Percentiles rank a stretch among this genome's conserved stretches.
Evolutionary conservation across 1,140 invertebrate genomes (phyloP).

Genomic region (Myzus persicae): DNA sequence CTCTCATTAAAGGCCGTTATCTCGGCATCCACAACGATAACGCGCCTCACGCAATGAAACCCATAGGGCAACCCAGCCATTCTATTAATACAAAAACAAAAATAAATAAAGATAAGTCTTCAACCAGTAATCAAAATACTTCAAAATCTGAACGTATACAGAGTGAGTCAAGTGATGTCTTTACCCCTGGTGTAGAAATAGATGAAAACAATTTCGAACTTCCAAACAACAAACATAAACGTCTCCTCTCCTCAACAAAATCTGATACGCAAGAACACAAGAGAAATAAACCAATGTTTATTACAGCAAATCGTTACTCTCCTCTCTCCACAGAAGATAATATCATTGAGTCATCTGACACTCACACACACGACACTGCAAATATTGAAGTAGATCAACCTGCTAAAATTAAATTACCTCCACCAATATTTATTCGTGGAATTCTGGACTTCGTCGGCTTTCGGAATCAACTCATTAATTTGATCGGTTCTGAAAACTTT

Average conservation of each 20-base stretch:
- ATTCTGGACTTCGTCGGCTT: background rate
- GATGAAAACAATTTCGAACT: background rate
- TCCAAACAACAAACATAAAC: slow-evolving; percentile 7
- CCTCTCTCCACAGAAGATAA: background rate
- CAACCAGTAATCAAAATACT: background rate
- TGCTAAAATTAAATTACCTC: slow-evolving; percentile 17
- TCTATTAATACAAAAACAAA: slow-evolving; percentile 19
- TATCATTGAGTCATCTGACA: background rate
- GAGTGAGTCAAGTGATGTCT: slow-evolving; percentile 8
- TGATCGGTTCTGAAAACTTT: background rate
- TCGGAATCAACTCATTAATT: background rate
- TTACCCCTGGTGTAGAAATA: background rate
- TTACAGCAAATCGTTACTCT: background rate
- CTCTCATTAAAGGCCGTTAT: background rate
- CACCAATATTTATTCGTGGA: background rate
- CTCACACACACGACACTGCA: background rate
- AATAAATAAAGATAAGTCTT: background rate
- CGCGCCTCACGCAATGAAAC: background rate
- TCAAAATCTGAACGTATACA: slow-evolving; percentile 27
- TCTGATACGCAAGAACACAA: background rate
- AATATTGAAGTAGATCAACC: background rate
- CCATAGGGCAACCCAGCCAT: background rate
- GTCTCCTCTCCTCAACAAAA: background rate
- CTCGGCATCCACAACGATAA: slow-evolving; percentile 31
- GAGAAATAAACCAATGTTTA: slow-evolving; percentile 15